phyloP scores from a whole-genome alignment of 1,140 invertebrate species.

The Vanessa atalanta region DNA sequence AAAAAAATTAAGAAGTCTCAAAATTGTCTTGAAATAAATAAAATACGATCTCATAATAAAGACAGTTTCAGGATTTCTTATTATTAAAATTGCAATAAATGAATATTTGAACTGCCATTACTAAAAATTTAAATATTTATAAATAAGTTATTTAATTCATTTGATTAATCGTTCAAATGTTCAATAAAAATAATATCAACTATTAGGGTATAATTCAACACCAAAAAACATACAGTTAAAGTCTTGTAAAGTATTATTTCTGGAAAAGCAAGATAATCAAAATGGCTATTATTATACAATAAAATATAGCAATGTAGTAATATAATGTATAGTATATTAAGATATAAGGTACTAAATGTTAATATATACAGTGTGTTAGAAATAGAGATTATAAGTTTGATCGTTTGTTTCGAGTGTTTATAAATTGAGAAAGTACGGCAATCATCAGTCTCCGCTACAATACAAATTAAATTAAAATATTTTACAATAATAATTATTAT shows the following conservation, averaged over 20 bases:
- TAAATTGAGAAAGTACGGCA: neutral
- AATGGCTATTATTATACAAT: slow-evolving; percentile 2
- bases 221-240: neutral
- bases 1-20: slow-evolving; percentile 5
- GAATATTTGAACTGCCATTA: neutral
- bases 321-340: neutral
- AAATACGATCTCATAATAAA: slow-evolving; percentile 19
- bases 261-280: neutral
- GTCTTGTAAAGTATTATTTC: neutral
- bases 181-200: neutral
- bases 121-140: neutral
- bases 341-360: slow-evolving; percentile 17
- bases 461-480: no score
- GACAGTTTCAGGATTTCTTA: slow-evolving; percentile 26
- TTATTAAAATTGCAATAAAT: neutral
- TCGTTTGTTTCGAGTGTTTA: neutral
- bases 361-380: slow-evolving; percentile 5
- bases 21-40: slow-evolving; percentile 19
- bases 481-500: no score
- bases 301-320: slow-evolving; percentile 3
- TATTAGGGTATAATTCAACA: neutral
- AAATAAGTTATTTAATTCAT: neutral
- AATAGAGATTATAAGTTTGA: neutral
- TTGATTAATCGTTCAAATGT: neutral
- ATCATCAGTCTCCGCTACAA: no score